phyloP scores from a whole-genome alignment of 2,797 vertebrate species.

The Ispidina picta region DNA sequence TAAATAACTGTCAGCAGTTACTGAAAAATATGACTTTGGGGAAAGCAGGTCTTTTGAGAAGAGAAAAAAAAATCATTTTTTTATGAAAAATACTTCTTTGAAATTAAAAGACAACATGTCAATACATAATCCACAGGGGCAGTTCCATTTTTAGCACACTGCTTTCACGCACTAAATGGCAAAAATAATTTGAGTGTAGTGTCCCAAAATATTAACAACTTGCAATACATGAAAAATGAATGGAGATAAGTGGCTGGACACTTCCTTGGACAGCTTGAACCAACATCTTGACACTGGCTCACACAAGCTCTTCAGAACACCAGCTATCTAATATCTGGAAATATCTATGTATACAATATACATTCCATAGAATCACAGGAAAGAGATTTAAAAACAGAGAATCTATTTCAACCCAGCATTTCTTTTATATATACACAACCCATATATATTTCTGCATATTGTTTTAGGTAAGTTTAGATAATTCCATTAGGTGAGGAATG shows the following conservation, averaged over 20 bases:
- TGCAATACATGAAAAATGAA: background rate
- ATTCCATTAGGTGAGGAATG: background rate
- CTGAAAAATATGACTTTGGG: background rate
- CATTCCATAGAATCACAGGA: background rate
- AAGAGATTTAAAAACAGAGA: background rate
- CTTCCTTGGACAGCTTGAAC: background rate
- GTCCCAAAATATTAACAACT: background rate
- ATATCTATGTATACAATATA: background rate
- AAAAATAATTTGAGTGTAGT: background rate
- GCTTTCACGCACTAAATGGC: background rate
- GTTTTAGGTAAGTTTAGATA: background rate
- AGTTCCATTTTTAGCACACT: background rate
- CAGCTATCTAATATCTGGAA: background rate
- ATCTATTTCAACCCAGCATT: accelerated
- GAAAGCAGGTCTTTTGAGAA: background rate
- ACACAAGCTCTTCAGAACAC: background rate
- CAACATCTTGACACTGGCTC: background rate
- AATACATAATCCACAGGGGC: background rate
- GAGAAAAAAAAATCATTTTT: background rate
- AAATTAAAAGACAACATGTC: background rate
- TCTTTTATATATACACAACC: background rate
- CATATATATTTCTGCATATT: background rate
- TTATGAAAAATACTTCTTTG: background rate
- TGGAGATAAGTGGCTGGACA: background rate
- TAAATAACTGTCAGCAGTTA: background rate